Evolutionary conservation across 2,113 vertebrate genomes (phyloP).

Genomic region (Paralichthys olivaceus): DNA sequence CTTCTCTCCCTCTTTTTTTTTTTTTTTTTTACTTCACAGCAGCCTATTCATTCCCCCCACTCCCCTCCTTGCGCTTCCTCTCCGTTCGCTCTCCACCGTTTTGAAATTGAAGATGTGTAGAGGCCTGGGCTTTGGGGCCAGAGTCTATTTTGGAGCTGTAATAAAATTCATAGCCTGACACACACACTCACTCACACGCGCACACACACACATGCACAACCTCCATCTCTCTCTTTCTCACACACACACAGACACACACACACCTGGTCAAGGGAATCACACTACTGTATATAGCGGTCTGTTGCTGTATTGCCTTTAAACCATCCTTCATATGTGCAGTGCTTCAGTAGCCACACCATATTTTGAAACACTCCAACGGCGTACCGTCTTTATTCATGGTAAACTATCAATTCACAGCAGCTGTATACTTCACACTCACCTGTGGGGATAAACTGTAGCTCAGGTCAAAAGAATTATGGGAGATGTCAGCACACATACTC

Average conservation of each 20-base stretch:
- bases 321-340: conserved; percentile 72
- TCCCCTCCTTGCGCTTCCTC: conserved; percentile 22
- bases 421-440: conserved; percentile 47
- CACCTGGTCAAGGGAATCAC: conserved; percentile 65
- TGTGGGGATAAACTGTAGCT: conserved; percentile 34
- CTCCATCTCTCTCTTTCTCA: not conserved
- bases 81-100: conserved; percentile 63
- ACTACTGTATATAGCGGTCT: conserved; percentile 70
- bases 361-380: conserved; percentile 58
- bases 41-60: conserved; percentile 44
- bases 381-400: conserved; percentile 71
- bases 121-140: conserved; percentile 80
- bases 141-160: conserved; percentile 82
- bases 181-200: conserved; percentile 30
- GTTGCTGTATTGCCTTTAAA: conserved; percentile 71
- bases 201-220: conserved; percentile 26
- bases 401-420: conserved; percentile 68
- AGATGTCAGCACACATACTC: conserved; percentile 36
- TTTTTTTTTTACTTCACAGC: conserved; percentile 46
- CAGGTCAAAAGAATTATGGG: conserved; percentile 46
- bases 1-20: conserved; percentile 53
- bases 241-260: conserved; percentile 38
- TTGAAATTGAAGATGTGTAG: conserved; percentile 85
- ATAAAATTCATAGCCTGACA: conserved; percentile 84
- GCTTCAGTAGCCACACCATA: conserved; percentile 56